phyloP scores from a whole-genome alignment of 1,140 invertebrate genomes.

The Metaphire vulgaris region DNA sequence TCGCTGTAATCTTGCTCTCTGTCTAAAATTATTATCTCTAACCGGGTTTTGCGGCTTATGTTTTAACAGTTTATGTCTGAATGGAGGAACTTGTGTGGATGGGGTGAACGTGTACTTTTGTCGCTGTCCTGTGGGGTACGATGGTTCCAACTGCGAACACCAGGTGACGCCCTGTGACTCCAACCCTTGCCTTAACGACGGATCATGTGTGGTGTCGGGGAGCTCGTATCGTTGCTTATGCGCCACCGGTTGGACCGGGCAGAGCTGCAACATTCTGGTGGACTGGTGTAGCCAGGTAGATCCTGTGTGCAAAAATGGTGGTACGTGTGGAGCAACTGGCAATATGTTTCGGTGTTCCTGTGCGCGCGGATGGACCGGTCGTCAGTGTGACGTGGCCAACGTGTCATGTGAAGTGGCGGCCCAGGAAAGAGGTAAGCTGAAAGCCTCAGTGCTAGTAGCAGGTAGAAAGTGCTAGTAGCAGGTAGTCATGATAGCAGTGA shows the following conservation, averaged over 20 bases:
- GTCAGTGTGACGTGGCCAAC: conserved; percentile 86
- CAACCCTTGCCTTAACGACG: conserved; percentile 33
- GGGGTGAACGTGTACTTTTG: conserved; percentile 24
- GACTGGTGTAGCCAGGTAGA: conserved; percentile 54
- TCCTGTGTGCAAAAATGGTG: conserved; percentile 66
- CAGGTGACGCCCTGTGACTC: conserved; percentile 31
- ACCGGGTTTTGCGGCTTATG: no score
- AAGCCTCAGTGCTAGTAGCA: no score
- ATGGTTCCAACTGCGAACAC: conserved; percentile 30
- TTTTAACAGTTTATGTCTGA: conserved; percentile 32
- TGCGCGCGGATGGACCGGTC: conserved; percentile 77
- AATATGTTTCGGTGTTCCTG: conserved; percentile 68
- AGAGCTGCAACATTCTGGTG: conserved; percentile 64
- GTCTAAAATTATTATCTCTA: no score
- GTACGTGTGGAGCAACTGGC: conserved; percentile 62
- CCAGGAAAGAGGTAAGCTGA: conserved; percentile 64
- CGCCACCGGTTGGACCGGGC: conserved; percentile 76
- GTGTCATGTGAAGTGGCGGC: conserved; percentile 58
- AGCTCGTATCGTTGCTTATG: conserved; percentile 59
- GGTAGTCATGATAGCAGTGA: no score
- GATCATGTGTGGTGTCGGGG: conserved; percentile 25
- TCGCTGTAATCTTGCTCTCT: no score
- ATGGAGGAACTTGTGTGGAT: conserved; percentile 41
- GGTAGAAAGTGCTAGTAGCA: no score
- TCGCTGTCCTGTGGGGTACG: conserved; percentile 11